These are phyloP conservation scores for Hippopotamyrus pictus DNA, from an alignment of 2,797 vertebrate genomes.

Conservation along the genomic window DNA sequence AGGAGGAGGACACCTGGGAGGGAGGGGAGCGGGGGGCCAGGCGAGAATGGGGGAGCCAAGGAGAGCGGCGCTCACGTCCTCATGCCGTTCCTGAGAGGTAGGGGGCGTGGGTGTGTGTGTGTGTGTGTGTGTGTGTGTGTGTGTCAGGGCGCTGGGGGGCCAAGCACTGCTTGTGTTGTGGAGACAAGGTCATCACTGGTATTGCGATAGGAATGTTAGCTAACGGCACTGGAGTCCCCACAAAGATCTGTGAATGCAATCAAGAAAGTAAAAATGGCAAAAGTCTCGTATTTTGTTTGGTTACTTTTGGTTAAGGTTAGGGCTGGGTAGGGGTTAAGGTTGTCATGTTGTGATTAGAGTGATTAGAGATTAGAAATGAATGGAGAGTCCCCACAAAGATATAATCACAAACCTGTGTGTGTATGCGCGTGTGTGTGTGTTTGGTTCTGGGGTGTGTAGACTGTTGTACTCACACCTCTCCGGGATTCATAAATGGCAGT, in stretches of 20 bases:
- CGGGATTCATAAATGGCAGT: not conserved
- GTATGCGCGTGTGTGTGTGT: not conserved
- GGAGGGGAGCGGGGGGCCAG: conserved; percentile 11
- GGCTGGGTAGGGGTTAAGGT: not conserved
- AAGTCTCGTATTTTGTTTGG: not conserved
- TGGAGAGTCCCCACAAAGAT: not conserved
- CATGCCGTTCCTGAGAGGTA: conserved; percentile 45
- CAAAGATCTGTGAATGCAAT: not conserved
- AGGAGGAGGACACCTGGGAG: conserved; percentile 41
- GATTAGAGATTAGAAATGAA: not conserved
- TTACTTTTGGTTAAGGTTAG: not conserved
- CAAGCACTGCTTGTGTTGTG: not conserved
- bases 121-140: not conserved
- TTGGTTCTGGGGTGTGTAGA: not conserved
- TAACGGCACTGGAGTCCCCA: too few relatives aligned
- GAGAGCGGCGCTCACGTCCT: conserved; percentile 27
- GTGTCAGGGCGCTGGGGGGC: not conserved
- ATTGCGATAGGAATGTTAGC: not conserved
- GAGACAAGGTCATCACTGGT: not conserved
- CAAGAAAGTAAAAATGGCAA: not conserved
- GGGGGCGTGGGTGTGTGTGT: not conserved
- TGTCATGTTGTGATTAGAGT: not conserved
- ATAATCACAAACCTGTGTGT: not conserved
- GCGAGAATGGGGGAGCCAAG: conserved; percentile 29
- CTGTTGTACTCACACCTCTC: not conserved